phyloP scores from a whole-genome alignment of 2,113 vertebrate species.

The Nipponia nippon region DNA sequence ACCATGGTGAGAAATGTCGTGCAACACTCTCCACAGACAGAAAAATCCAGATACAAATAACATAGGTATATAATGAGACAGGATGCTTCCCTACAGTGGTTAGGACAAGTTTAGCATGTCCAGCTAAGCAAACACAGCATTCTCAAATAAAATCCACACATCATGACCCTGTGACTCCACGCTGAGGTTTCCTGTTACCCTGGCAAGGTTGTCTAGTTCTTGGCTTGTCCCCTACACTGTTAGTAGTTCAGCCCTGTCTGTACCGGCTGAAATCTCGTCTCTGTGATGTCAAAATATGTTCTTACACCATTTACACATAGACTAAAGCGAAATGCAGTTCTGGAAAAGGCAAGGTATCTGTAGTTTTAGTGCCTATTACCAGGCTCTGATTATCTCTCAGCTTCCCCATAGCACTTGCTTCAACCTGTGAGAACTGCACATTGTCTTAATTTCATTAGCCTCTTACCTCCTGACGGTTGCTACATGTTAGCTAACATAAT shows the following conservation, averaged over 20 bases:
- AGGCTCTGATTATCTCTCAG: background rate
- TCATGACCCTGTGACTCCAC: background rate
- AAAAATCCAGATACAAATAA: background rate
- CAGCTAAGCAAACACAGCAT: background rate
- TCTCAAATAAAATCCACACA: background rate
- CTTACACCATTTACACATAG: background rate
- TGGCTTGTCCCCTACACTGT: background rate
- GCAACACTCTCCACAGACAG: background rate
- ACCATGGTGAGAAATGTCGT: background rate
- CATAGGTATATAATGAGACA: background rate
- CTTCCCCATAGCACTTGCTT: background rate
- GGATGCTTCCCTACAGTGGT: background rate
- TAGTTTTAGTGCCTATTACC: background rate
- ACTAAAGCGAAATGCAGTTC: background rate
- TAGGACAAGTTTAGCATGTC: background rate
- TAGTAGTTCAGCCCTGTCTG: background rate
- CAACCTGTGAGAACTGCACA: background rate
- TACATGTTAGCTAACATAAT: background rate
- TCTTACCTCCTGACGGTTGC: background rate
- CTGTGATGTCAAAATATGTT: background rate
- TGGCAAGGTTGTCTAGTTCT: background rate
- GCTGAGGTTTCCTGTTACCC: background rate
- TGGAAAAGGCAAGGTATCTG: background rate
- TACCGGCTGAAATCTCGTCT: background rate
- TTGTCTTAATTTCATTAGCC: background rate